phyloP scores from a whole-genome alignment of 2,888 invertebrate genomes.

The Caenorhabditis imperialis region DNA sequence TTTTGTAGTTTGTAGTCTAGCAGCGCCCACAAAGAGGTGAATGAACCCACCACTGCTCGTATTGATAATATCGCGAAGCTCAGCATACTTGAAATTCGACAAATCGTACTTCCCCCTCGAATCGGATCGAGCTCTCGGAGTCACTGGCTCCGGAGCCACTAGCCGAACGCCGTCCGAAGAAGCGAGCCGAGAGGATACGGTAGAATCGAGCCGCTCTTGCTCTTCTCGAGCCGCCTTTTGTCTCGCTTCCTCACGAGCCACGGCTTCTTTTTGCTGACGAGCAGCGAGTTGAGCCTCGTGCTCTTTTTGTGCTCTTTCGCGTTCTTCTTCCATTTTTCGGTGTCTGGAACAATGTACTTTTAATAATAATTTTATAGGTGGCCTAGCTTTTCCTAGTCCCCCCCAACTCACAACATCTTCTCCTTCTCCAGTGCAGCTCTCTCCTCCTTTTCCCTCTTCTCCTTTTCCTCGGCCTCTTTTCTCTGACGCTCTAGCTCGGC shows the following conservation, averaged over 20 bases:
- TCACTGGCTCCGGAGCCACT: constrained; percentile 28
- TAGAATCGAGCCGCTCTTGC: constrained; percentile 94
- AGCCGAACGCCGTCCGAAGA: constrained; percentile 44
- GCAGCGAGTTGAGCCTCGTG: constrained; percentile 85
- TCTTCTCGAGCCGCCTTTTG: constrained; percentile 81
- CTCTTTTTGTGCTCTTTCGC: constrained; percentile 89
- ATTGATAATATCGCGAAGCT: constrained; percentile 95
- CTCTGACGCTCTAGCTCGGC: constrained; percentile 90
- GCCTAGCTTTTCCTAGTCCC: too few relatives aligned
- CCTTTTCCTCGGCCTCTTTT: constrained; percentile 84
- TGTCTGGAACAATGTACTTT: too few relatives aligned
- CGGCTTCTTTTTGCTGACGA: constrained; percentile 81
- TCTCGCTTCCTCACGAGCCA: constrained; percentile 31
- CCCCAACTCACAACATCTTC: constrained; percentile 80
- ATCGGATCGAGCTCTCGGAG: not conserved
- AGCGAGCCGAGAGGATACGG: constrained; percentile 92
- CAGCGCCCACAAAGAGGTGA: too few relatives aligned
- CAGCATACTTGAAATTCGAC: constrained; percentile 97
- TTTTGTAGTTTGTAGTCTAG: too few relatives aligned
- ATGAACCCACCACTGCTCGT: constrained; percentile 88
- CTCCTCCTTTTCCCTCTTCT: constrained; percentile 87
- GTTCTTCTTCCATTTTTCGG: constrained; percentile 88
- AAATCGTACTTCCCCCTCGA: constrained; percentile 86
- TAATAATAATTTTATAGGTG: too few relatives aligned
- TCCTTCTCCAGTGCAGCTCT: constrained; percentile 89